Percentiles rank a stretch among this genome's conserved stretches.
Evolutionary conservation across 2,113 vertebrate genomes (phyloP).

Genomic region (Grammomys dolichurus): DNA sequence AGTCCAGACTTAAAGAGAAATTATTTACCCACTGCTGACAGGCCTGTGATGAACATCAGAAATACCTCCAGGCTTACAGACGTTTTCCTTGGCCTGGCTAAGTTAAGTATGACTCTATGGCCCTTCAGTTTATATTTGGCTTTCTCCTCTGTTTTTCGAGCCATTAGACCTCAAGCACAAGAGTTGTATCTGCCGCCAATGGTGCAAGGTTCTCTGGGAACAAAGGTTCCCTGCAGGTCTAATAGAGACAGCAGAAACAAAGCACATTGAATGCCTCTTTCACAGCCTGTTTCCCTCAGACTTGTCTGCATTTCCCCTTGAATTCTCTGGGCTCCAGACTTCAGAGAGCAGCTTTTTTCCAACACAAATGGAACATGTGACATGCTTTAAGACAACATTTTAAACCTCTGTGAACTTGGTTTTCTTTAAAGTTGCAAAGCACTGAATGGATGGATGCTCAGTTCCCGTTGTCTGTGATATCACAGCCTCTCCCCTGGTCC

Average conservation of each 20-base stretch:
- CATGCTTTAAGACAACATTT: constrained; percentile 4
- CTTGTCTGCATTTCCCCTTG: not conserved
- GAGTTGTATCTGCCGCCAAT: constrained; percentile 34
- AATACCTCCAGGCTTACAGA: constrained; percentile 21
- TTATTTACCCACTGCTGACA: constrained; percentile 11
- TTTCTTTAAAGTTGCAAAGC: constrained; percentile 23
- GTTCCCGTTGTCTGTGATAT: not conserved
- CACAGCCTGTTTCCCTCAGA: constrained; percentile 9
- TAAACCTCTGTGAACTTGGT: not conserved
- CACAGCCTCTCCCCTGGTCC: not conserved
- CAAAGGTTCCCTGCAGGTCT: constrained; percentile 31
- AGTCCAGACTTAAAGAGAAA: constrained; percentile 41
- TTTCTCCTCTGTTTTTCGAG: constrained; percentile 54
- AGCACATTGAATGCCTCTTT: constrained; percentile 15
- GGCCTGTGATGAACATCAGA: constrained; percentile 56
- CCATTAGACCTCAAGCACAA: constrained; percentile 32
- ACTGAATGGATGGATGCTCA: not conserved
- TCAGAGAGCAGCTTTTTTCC: constrained; percentile 22
- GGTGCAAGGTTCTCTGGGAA: not conserved
- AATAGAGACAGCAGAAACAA: constrained; percentile 63
- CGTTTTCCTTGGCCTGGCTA: constrained; percentile 18
- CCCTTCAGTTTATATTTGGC: not conserved
- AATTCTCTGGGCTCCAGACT: constrained; percentile 23
- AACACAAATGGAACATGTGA: not conserved
- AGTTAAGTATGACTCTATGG: constrained; percentile 5